Percentiles rank a stretch among this genome's conserved stretches.
Evolutionary conservation across 2,797 vertebrate genomes (phyloP).

Genomic region (Odontamblyopus rebecca): DNA sequence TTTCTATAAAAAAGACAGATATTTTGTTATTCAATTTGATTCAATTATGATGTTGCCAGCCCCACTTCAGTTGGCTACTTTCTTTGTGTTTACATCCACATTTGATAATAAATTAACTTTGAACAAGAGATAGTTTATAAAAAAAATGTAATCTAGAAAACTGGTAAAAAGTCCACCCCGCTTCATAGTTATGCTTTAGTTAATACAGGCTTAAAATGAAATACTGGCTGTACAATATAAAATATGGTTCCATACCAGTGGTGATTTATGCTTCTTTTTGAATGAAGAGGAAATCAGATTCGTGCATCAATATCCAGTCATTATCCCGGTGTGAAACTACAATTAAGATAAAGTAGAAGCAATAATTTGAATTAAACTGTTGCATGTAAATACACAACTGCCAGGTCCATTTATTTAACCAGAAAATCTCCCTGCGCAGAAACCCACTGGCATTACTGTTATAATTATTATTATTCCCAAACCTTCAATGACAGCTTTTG

Average conservation of each 20-base stretch:
- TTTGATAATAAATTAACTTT: too few relatives aligned
- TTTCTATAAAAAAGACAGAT: too few relatives aligned
- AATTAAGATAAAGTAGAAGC: background rate
- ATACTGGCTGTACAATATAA: too few relatives aligned
- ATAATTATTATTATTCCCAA: constrained; percentile 15
- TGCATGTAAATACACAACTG: background rate
- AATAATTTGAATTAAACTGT: background rate
- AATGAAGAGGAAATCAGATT: background rate
- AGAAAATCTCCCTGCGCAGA: constrained; percentile 2
- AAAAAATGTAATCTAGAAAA: too few relatives aligned
- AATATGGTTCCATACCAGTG: background rate
- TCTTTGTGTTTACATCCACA: too few relatives aligned
- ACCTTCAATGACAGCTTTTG: background rate
- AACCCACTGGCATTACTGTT: background rate
- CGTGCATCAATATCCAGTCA: background rate
- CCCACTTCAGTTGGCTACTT: too few relatives aligned
- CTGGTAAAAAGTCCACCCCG: too few relatives aligned
- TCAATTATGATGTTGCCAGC: too few relatives aligned
- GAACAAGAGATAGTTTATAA: too few relatives aligned
- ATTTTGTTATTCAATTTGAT: too few relatives aligned
- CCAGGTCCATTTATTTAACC: background rate
- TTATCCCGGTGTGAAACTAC: background rate
- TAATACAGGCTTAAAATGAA: too few relatives aligned
- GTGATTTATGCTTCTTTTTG: background rate
- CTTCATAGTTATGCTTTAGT: too few relatives aligned